Evolutionary conservation across 1,140 invertebrate genomes (phyloP).

Genomic region (Drosophila eugracilis): DNA sequence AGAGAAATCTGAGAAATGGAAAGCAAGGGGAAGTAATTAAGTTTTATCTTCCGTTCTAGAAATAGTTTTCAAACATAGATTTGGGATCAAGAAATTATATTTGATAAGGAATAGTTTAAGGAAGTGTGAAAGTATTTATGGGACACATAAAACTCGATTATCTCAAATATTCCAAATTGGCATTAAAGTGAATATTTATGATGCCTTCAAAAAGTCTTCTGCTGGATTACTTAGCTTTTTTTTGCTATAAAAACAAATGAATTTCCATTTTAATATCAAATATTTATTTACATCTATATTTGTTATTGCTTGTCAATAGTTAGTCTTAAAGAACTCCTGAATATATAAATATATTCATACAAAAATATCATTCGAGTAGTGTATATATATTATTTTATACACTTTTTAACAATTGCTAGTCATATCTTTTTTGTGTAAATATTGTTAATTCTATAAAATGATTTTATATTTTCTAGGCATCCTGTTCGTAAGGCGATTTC

Average conservation of each 20-base stretch:
- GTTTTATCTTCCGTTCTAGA: slow-evolving; percentile 33
- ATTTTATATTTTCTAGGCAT: slow-evolving; percentile 48
- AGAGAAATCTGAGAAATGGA: background rate
- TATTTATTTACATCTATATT: slow-evolving; percentile 38
- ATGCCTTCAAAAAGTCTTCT: background rate
- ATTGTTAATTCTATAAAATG: slow-evolving; percentile 40
- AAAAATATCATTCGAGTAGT: slow-evolving; percentile 45
- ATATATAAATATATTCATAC: slow-evolving; percentile 30
- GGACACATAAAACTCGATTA: background rate
- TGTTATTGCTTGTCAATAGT: slow-evolving; percentile 49
- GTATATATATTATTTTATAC: slow-evolving; percentile 35
- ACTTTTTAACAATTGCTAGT: slow-evolving; percentile 56
- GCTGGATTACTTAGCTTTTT: background rate
- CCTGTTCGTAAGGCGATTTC: slow-evolving; percentile 25
- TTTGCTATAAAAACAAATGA: background rate
- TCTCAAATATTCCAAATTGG: background rate
- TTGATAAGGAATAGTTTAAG: slow-evolving; percentile 1
- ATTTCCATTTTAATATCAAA: slow-evolving; percentile 17
- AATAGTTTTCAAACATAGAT: slow-evolving; percentile 29
- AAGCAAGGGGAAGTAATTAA: background rate
- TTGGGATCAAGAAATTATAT: background rate
- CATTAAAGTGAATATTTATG: too few relatives aligned
- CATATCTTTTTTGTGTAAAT: slow-evolving; percentile 34
- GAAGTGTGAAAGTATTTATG: background rate
- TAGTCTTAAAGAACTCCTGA: slow-evolving; percentile 36